A percentile compares a stretch with the other conserved stretches of the same genome.
phyloP scores from a whole-genome alignment of 2,888 invertebrate species.

The Drosophila lutescens region DNA sequence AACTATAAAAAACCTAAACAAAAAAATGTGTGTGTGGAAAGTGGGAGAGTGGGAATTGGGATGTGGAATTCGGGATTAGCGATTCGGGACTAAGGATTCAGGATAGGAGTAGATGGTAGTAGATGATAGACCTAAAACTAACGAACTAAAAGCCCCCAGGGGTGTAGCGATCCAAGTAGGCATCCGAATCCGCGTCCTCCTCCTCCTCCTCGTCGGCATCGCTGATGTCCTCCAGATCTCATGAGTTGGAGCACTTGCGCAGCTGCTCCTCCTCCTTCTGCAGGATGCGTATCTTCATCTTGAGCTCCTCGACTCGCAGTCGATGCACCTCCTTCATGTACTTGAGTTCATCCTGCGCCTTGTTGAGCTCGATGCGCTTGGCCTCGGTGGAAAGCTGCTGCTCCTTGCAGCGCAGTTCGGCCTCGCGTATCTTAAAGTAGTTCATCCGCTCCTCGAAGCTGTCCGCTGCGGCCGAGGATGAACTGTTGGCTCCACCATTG shows the following conservation, averaged over 20 bases:
- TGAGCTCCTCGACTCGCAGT: conserved; percentile 81
- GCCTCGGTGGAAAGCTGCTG: conserved; percentile 81
- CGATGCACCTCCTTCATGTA: conserved; percentile 82
- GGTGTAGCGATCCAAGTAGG: conserved; percentile 33
- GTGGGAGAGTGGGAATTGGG: neutral
- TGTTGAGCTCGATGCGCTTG: conserved; percentile 81
- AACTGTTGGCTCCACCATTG: neutral
- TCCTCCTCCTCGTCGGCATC: conserved; percentile 50
- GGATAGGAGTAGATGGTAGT: neutral
- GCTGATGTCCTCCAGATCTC: conserved; percentile 70
- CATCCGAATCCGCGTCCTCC: conserved; percentile 13
- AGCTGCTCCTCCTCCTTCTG: conserved; percentile 82
- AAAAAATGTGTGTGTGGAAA: conserved; percentile 6
- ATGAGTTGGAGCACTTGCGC: conserved; percentile 70
- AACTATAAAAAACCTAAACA: conserved; percentile 14
- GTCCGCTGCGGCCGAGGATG: conserved; percentile 27
- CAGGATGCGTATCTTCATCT: conserved; percentile 82
- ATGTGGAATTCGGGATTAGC: neutral
- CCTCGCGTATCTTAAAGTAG: conserved; percentile 82
- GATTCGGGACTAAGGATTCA: neutral
- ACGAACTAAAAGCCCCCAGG: conserved; percentile 51
- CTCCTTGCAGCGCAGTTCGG: conserved; percentile 82
- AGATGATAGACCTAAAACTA: conserved; percentile 8
- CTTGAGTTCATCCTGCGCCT: conserved; percentile 82
- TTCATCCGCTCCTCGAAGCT: conserved; percentile 81